Evolutionary conservation across 2,113 vertebrate species (phyloP).

Genomic region (Reinhardtius hippoglossoides): DNA sequence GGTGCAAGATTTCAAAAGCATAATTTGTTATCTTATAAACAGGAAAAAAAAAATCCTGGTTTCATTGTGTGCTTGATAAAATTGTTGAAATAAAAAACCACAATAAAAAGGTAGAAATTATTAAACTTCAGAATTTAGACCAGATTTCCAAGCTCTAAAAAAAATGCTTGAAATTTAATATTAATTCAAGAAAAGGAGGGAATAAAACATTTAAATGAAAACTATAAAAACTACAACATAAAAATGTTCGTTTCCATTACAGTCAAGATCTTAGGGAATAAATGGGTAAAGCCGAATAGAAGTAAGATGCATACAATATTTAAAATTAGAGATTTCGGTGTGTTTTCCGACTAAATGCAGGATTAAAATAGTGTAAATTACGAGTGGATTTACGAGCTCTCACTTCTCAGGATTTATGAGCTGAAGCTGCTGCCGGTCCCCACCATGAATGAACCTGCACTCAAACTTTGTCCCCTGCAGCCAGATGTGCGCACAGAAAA

Average conservation of each 20-base stretch:
- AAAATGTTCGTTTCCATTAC: background rate
- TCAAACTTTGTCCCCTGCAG: constrained; percentile 70
- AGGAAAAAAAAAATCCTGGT: background rate
- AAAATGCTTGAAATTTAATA: background rate
- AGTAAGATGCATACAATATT: background rate
- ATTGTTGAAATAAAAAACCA: background rate
- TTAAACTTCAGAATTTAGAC: background rate
- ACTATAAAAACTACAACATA: background rate
- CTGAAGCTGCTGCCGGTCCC: constrained; percentile 27
- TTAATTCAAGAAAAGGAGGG: background rate
- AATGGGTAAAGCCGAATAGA: background rate
- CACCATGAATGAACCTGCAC: constrained; percentile 39
- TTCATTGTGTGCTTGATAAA: background rate
- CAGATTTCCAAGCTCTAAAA: background rate
- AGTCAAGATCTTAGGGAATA: background rate
- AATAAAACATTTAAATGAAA: background rate
- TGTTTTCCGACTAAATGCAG: background rate
- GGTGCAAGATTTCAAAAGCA: background rate
- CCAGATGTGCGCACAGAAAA: constrained; percentile 67
- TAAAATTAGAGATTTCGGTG: background rate
- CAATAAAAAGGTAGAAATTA: background rate
- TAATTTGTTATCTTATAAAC: background rate
- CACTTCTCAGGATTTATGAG: constrained; percentile 12
- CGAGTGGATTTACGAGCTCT: constrained; percentile 22
- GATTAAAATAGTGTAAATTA: background rate